Conservation (phyloP, 2,888 invertebrate species). For the Cryptosula pallasiana region DNA sequence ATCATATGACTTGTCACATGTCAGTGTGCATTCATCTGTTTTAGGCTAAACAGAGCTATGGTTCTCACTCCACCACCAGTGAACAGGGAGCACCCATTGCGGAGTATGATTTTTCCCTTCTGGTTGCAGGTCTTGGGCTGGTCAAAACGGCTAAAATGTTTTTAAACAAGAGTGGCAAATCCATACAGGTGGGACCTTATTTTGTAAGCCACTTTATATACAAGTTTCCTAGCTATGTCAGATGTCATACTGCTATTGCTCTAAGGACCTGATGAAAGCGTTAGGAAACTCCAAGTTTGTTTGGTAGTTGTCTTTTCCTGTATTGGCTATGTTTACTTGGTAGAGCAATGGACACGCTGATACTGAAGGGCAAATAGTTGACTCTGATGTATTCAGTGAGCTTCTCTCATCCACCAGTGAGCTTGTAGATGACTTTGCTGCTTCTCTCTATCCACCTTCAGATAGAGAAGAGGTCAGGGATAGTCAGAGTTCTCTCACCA, state of each 20-base stretch:
- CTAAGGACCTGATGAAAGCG: too few species aligned
- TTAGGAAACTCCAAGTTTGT: too few species aligned
- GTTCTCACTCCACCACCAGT: too few species aligned
- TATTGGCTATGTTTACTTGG: not conserved
- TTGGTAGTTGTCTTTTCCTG: too few species aligned
- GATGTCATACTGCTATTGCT: too few species aligned
- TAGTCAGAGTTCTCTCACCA: not conserved
- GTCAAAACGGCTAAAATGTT: conserved; percentile 17
- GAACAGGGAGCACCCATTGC: too few species aligned
- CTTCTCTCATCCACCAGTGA: not conserved
- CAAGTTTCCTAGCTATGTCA: too few species aligned
- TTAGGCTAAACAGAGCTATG: too few species aligned
- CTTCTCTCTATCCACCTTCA: not conserved
- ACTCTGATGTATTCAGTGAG: not conserved
- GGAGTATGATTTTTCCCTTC: not conserved
- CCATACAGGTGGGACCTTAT: conserved; percentile 6
- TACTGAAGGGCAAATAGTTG: not conserved
- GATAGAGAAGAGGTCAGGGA: not conserved
- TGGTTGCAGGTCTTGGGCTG: not conserved
- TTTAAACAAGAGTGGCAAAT: not conserved
- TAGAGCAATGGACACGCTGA: conserved; percentile 1
- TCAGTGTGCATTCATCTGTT: too few species aligned
- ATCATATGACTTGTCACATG: too few species aligned
- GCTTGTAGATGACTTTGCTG: conserved; percentile 17
- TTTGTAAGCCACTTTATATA: too few species aligned